A percentile compares a stretch with the other conserved stretches of the same genome.
phyloP scores from a whole-genome alignment of 2,888 invertebrate genomes.

The Zele albiditarsus region DNA sequence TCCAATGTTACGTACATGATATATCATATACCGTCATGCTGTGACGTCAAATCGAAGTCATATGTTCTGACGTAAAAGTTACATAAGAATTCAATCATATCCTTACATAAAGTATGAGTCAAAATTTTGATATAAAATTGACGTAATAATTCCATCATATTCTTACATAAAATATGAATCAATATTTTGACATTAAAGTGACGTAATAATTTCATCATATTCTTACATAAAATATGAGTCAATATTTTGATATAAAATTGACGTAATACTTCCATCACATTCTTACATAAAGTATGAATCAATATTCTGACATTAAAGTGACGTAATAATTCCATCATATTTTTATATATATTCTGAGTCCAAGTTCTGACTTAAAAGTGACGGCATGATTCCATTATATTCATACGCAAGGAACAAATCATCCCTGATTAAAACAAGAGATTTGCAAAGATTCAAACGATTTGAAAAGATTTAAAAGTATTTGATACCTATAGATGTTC shows the following conservation, averaged over 20 bases:
- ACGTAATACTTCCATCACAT: background rate
- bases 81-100: too few relatives aligned
- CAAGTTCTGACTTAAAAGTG: constrained; percentile 3
- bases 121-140: background rate
- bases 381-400: background rate
- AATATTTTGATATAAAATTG: background rate
- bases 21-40: background rate
- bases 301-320: background rate
- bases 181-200: background rate
- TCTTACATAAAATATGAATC: constrained; percentile 6
- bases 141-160: constrained; percentile 4
- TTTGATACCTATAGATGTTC: too few relatives aligned
- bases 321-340: constrained; percentile 4
- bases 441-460: too few relatives aligned
- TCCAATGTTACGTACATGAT: constrained; percentile 10
- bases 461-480: too few relatives aligned
- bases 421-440: too few relatives aligned
- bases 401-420: background rate
- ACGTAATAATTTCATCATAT: constrained; percentile 4
- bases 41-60: constrained; percentile 6
- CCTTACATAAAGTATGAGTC: too few relatives aligned
- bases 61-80: background rate
- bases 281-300: constrained; percentile 7
- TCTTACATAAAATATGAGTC: constrained; percentile 9
- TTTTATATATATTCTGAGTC: constrained; percentile 8